A percentile compares a stretch with the other conserved stretches of the same genome.
These are phyloP conservation scores for Triops longicaudatus DNA, from an alignment of 1,140 invertebrate genomes.

Conservation along the genomic window DNA sequence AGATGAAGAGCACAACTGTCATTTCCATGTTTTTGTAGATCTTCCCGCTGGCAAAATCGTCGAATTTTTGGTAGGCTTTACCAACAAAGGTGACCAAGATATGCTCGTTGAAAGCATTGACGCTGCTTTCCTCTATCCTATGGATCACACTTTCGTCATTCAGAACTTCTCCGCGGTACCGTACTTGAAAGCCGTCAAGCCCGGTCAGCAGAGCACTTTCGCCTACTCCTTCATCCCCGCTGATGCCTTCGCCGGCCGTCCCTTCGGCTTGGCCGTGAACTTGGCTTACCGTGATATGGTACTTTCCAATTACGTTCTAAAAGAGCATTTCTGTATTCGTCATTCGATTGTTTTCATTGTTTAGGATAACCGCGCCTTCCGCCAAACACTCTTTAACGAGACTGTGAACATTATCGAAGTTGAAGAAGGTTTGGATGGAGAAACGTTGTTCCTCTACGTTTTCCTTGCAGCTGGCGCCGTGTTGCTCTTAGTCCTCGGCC, in stretches of 20 bases:
- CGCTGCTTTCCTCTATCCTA: conserved; percentile 95
- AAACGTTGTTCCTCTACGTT: conserved; percentile 96
- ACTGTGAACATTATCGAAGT: conserved; percentile 95
- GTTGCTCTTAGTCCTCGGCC: conserved; percentile 75
- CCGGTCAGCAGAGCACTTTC: conserved; percentile 86
- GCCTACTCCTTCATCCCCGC: conserved; percentile 91
- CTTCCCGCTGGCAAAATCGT: conserved; percentile 84
- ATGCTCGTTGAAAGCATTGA: conserved; percentile 89
- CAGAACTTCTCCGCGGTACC: conserved; percentile 91
- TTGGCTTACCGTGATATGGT: conserved; percentile 84
- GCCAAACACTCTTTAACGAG: conserved; percentile 95
- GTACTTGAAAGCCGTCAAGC: conserved; percentile 82
- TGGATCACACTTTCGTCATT: conserved; percentile 96
- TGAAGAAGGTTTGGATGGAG: conserved; percentile 92
- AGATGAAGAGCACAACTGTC: background rate
- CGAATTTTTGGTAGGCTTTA: conserved; percentile 92
- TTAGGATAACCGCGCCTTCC: conserved; percentile 58
- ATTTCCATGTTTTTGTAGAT: conserved; percentile 52
- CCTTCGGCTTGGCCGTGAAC: conserved; percentile 90
- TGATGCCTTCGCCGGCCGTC: conserved; percentile 88
- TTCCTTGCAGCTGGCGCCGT: conserved; percentile 83
- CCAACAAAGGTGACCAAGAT: conserved; percentile 83
- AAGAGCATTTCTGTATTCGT: background rate
- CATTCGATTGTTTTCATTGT: conserved; percentile 31
- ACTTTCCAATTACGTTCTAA: conserved; percentile 35